Conservation (phyloP, 2,797 vertebrate genomes). For the Eulemur rubriventer region DNA sequence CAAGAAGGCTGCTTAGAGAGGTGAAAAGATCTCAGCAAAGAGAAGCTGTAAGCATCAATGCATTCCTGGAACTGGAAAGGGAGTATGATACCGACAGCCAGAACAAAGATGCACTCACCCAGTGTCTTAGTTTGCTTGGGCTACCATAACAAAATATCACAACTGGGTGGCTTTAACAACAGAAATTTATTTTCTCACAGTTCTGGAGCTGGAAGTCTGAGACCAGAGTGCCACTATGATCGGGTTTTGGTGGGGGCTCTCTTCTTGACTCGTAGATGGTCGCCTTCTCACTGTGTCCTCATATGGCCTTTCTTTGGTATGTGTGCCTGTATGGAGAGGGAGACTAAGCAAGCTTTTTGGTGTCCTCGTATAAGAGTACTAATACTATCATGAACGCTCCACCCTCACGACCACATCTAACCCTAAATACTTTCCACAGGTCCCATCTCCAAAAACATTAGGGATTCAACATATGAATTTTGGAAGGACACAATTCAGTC, state of each 20-base stretch:
- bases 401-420: background rate
- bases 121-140: background rate
- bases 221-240: background rate
- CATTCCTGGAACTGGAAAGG: background rate
- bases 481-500: background rate
- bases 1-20: background rate
- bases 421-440: background rate
- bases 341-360: background rate
- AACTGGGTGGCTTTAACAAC: background rate
- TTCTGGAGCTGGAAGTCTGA: background rate
- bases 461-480: background rate
- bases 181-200: background rate
- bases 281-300: background rate
- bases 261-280: background rate
- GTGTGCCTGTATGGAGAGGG: background rate
- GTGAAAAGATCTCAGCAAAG: background rate
- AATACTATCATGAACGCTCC: background rate
- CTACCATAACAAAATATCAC: background rate
- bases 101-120: background rate
- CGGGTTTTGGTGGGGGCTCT: rapidly evolving
- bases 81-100: no score
- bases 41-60: background rate
- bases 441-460: background rate
- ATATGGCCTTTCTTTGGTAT: background rate
- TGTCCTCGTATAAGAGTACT: background rate